Evolutionary conservation across 2,113 vertebrate species (phyloP).

Genomic region (Colius striatus): DNA sequence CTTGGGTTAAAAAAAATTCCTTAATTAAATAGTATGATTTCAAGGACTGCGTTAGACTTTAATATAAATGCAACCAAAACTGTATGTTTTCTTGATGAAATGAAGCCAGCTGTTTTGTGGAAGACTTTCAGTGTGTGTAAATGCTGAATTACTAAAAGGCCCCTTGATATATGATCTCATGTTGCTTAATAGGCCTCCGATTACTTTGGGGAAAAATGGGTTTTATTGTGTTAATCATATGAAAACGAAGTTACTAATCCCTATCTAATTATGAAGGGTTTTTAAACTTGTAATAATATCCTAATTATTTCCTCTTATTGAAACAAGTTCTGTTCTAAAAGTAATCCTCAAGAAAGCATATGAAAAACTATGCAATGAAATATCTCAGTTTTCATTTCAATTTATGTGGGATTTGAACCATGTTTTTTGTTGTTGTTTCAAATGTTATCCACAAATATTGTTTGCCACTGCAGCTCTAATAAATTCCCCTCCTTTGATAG

Average conservation of each 20-base stretch:
- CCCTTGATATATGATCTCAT: slow-evolving; percentile 63
- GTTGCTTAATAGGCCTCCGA: slow-evolving; percentile 51
- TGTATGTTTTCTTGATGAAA: neutral
- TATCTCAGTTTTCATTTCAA: slow-evolving; percentile 41
- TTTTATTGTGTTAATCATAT: slow-evolving; percentile 71
- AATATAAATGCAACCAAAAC: slow-evolving; percentile 35
- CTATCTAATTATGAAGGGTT: slow-evolving; percentile 50
- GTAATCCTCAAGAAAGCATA: slow-evolving; percentile 38
- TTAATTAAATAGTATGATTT: slow-evolving; percentile 68
- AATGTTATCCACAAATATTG: neutral
- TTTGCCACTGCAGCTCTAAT: neutral
- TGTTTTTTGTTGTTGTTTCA: slow-evolving; percentile 3
- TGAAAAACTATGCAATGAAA: slow-evolving; percentile 43
- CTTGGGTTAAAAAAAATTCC: slow-evolving; percentile 47
- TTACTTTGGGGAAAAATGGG: slow-evolving; percentile 52
- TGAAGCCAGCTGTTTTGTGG: slow-evolving; percentile 44
- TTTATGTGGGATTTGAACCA: neutral
- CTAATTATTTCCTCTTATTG: slow-evolving; percentile 60
- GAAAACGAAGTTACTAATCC: slow-evolving; percentile 67
- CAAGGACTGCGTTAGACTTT: slow-evolving; percentile 38
- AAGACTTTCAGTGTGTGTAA: slow-evolving; percentile 39
- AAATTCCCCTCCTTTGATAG: slow-evolving; percentile 19
- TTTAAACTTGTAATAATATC: slow-evolving; percentile 60
- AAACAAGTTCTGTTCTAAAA: slow-evolving; percentile 37
- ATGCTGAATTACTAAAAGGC: slow-evolving; percentile 62